Conservation (phyloP, 2,888 invertebrate species). For the Keiferia lycopersicella region DNA sequence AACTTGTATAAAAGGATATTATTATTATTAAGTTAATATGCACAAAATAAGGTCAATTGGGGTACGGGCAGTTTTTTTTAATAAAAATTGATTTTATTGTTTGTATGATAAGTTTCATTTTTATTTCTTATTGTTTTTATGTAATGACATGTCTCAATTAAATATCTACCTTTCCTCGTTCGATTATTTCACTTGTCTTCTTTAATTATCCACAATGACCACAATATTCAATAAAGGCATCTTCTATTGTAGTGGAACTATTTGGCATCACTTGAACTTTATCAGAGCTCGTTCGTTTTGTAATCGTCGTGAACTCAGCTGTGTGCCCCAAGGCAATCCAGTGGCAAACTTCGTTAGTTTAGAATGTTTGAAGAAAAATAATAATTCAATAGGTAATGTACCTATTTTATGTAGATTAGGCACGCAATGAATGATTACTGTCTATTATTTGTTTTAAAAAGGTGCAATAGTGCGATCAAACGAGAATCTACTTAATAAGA, state of each 20-base stretch:
- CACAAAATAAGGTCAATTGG: not conserved
- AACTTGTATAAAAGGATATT: not conserved
- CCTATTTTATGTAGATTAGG: too few relatives aligned
- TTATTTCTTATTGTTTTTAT: too few relatives aligned
- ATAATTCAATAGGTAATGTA: too few relatives aligned
- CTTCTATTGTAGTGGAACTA: not conserved
- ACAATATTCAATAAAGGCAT: not conserved
- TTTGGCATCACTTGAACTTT: slow-evolving; percentile 15
- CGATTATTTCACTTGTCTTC: not conserved
- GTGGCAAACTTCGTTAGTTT: slow-evolving; percentile 37
- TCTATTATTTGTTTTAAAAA: too few relatives aligned
- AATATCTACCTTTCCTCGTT: too few relatives aligned
- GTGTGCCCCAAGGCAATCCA: slow-evolving; percentile 53
- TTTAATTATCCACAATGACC: not conserved
- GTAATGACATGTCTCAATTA: too few relatives aligned
- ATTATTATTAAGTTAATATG: not conserved
- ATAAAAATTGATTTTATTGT: too few relatives aligned
- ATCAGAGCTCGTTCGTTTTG: not conserved
- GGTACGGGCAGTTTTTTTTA: not conserved
- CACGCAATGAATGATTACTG: too few relatives aligned
- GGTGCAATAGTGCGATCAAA: too few relatives aligned
- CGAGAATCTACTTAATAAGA: not conserved
- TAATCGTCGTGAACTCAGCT: slow-evolving; percentile 33
- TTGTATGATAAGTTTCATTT: too few relatives aligned
- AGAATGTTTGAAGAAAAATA: not conserved